These are phyloP conservation scores for Entelurus aequoreus DNA, from an alignment of 2,113 vertebrate genomes.

Conservation along the genomic window DNA sequence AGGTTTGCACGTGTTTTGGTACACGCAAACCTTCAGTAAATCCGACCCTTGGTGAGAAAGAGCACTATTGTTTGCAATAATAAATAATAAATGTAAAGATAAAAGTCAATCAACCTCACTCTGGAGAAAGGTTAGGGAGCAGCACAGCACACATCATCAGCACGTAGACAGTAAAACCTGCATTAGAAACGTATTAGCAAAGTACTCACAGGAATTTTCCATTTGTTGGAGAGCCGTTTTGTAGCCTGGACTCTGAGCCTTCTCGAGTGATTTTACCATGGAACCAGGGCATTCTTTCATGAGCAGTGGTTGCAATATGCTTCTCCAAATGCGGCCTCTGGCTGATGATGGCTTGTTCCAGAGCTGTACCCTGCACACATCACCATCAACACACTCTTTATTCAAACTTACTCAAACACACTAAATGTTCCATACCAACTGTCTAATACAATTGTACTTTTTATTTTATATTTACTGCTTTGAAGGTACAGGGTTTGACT, in stretches of 20 bases:
- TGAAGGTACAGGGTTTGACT: too few relatives aligned
- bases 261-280: slow-evolving; percentile 84
- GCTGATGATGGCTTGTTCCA: slow-evolving; percentile 96
- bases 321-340: slow-evolving; percentile 96
- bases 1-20: too few relatives aligned
- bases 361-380: slow-evolving; percentile 78
- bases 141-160: too few relatives aligned
- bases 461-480: too few relatives aligned
- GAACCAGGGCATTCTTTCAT: slow-evolving; percentile 96
- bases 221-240: slow-evolving; percentile 72
- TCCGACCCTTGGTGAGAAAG: too few relatives aligned
- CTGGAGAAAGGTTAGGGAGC: too few relatives aligned
- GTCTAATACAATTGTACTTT: too few relatives aligned
- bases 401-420: neutral
- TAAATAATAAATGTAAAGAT: too few relatives aligned
- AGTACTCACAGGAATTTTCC: slow-evolving; percentile 89
- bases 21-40: too few relatives aligned
- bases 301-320: slow-evolving; percentile 89
- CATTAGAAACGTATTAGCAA: neutral
- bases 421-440: too few relatives aligned
- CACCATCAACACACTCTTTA: neutral
- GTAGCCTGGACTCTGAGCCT: slow-evolving; percentile 80
- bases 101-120: too few relatives aligned
- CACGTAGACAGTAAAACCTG: neutral
- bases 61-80: too few relatives aligned